A percentile compares a stretch with the other conserved stretches of the same genome.
These are phyloP conservation scores for Tragopan temminckii DNA, from an alignment of 2,797 vertebrate species.

Conservation along the genomic window DNA sequence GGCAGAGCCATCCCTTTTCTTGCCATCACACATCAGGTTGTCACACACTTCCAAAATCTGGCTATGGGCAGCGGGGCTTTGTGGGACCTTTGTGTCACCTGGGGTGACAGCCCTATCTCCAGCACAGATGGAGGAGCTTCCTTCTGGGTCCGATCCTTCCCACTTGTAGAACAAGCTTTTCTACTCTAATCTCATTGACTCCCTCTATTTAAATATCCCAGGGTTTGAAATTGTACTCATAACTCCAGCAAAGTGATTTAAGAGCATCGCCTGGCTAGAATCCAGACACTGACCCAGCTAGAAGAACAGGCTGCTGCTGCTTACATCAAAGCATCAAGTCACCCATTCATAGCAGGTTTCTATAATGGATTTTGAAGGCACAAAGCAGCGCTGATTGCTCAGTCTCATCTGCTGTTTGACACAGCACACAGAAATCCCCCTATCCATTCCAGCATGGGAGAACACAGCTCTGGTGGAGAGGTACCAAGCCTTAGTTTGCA, in stretches of 20 bases:
- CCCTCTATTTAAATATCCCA: not conserved
- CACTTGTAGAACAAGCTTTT: not conserved
- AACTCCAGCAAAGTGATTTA: not conserved
- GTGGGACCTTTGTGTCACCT: not conserved
- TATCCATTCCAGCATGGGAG: not conserved
- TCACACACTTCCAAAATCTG: not conserved
- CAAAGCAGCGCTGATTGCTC: not conserved
- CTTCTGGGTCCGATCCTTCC: not conserved
- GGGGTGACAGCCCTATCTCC: not conserved
- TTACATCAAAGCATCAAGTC: not conserved
- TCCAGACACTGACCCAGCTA: not conserved
- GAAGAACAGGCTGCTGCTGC: not conserved
- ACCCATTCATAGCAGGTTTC: fast-evolving
- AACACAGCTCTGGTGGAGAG: not conserved
- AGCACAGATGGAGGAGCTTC: not conserved
- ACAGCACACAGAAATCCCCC: not conserved
- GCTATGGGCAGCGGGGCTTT: not conserved
- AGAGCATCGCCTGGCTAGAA: not conserved
- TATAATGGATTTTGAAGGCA: not conserved
- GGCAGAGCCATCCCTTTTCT: not conserved
- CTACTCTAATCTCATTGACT: not conserved
- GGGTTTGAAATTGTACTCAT: not conserved
- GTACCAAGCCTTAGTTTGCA: not conserved
- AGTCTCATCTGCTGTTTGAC: not conserved
- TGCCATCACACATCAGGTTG: not conserved